Percentiles rank a stretch among this genome's conserved stretches.
Evolutionary conservation across 2,797 vertebrate genomes (phyloP).

Genomic region (Galaxias olidus): DNA sequence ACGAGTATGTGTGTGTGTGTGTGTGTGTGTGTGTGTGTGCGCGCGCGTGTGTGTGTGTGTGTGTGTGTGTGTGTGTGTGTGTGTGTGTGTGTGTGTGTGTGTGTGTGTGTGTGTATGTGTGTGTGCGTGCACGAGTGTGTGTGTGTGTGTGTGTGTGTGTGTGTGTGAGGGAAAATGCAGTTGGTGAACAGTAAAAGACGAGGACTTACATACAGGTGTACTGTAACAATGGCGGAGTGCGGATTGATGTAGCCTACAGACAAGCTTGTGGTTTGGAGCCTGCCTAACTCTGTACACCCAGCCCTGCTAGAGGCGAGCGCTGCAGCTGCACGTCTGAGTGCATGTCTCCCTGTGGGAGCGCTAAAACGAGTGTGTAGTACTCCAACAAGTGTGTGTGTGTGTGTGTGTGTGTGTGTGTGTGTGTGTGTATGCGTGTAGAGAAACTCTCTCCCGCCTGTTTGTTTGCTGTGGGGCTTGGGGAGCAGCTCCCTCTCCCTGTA

Average conservation of each 20-base stretch:
- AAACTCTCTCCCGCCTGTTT: constrained; percentile 67
- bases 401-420: neutral
- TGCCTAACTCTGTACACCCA: constrained; percentile 52
- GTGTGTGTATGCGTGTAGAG: constrained; percentile 57
- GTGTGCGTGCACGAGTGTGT: neutral
- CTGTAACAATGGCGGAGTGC: constrained; percentile 59
- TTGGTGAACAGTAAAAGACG: constrained; percentile 70
- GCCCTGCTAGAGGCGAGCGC: constrained; percentile 48
- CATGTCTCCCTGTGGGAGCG: neutral
- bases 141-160: constrained; percentile 19
- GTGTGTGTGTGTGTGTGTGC: constrained; percentile 8
- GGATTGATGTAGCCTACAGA: constrained; percentile 63
- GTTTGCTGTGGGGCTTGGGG: constrained; percentile 74
- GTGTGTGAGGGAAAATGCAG: constrained; percentile 62
- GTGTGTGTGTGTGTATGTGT: constrained; percentile 25
- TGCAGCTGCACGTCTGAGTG: constrained; percentile 44
- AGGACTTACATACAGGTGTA: constrained; percentile 79
- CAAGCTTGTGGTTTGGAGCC: constrained; percentile 67
- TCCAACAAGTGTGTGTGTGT: neutral
- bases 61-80: constrained; percentile 8
- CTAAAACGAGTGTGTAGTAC: no score
- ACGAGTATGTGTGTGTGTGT: constrained; percentile 14
- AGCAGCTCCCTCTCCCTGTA: constrained; percentile 57
- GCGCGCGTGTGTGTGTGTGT: constrained; percentile 45
- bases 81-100: constrained; percentile 5